These are phyloP conservation scores for Blera fallax DNA, from an alignment of 2,888 invertebrate species.

Conservation along the genomic window DNA sequence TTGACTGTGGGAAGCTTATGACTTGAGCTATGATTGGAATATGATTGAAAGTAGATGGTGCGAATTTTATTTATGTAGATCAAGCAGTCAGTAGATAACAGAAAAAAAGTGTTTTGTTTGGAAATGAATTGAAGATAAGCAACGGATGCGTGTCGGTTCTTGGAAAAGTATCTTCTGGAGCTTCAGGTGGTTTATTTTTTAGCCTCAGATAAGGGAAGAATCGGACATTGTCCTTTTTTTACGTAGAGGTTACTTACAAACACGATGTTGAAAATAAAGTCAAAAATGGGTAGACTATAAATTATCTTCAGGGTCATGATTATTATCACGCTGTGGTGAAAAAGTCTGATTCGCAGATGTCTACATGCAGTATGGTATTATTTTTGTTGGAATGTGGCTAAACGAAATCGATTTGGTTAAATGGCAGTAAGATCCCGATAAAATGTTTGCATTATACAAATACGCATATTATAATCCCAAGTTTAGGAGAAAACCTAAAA, in stretches of 20 bases:
- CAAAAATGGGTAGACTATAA: neutral
- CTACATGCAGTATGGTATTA: too few species aligned
- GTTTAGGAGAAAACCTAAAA: too few species aligned
- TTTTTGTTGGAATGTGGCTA: too few species aligned
- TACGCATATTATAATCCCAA: too few species aligned
- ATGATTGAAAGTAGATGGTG: neutral
- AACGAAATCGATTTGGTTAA: too few species aligned
- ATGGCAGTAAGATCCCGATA: too few species aligned
- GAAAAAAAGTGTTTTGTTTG: neutral
- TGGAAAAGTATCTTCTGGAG: neutral
- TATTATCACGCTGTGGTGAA: too few species aligned
- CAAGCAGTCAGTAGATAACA: neutral
- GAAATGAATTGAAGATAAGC: neutral
- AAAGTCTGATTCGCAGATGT: too few species aligned
- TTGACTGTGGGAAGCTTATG: neutral
- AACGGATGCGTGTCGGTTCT: neutral
- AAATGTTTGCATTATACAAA: too few species aligned
- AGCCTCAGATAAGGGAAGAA: neutral
- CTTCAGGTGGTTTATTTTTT: neutral
- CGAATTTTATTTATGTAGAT: constrained; percentile 2
- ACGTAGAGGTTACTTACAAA: neutral
- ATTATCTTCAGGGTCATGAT: too few species aligned
- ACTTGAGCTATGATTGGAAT: neutral
- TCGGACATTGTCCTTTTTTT: neutral
- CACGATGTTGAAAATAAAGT: neutral